A percentile compares a stretch with the other conserved stretches of the same genome.
phyloP scores from a whole-genome alignment of 2,888 invertebrate species.

The Taphrorychus bicolor region DNA sequence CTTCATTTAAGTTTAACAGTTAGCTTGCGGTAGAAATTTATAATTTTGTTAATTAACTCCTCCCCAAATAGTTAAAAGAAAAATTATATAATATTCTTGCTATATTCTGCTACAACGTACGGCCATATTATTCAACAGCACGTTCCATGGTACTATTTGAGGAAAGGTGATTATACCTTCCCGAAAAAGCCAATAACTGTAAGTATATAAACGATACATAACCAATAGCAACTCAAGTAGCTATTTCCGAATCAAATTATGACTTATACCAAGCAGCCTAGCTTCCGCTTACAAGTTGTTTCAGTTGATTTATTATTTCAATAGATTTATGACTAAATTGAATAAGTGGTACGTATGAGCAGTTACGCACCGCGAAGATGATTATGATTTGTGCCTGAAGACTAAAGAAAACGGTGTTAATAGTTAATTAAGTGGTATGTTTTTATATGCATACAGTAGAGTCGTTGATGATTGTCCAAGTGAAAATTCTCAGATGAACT shows the following conservation, averaged over 20 bases:
- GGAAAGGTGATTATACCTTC: conserved; percentile 29
- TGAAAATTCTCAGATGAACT: too few relatives aligned
- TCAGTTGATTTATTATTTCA: not conserved
- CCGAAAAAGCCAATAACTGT: conserved; percentile 36
- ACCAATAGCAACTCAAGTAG: conserved; percentile 14
- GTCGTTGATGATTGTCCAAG: too few relatives aligned
- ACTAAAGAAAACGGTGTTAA: too few relatives aligned
- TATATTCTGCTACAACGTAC: too few relatives aligned
- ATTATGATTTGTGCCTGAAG: not conserved
- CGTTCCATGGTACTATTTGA: not conserved
- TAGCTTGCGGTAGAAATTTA: too few relatives aligned
- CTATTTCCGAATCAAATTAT: conserved; percentile 35
- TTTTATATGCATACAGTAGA: too few relatives aligned
- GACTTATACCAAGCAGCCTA: conserved; percentile 6
- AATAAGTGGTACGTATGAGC: conserved; percentile 7
- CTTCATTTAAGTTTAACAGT: too few relatives aligned
- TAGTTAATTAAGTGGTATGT: too few relatives aligned
- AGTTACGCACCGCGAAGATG: not conserved
- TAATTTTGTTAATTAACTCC: too few relatives aligned
- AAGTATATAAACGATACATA: not conserved
- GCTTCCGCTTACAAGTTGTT: conserved; percentile 16
- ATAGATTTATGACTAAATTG: conserved; percentile 2
- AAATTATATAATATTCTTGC: too few relatives aligned
- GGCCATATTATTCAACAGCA: too few relatives aligned
- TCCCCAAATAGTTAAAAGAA: too few relatives aligned